Base-by-base conservation (phyloP, 2,797 vertebrate genomes). In the Gymnothorax reevesii region DNA sequence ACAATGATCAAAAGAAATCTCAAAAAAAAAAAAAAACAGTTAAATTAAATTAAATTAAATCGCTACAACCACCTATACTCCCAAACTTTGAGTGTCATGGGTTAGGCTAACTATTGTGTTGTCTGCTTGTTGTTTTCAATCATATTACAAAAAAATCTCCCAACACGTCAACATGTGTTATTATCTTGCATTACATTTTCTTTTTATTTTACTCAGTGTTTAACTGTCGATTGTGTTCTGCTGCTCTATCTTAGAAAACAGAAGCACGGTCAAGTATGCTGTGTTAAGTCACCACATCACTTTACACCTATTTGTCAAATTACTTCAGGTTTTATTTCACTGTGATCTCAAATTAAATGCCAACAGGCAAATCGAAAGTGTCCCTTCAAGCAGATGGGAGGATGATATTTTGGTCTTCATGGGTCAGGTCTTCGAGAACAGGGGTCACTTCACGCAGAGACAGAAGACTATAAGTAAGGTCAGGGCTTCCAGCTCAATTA, bases 361-460 rank as follows among this genome's bases (percentile, higher is more conserved):
- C 77, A 80, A 22, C 17, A 55, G 49, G 77, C 49, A n/a, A 3
- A 80, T 22, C 22, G 6, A 55, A 80, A 4, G 52, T 80, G 77
- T 54, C 77, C 77, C n/a, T 59, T 17, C 33, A n/a, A 42, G 52
- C 57, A 86, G 55, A 66, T 83, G 85, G 59, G 33, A 84, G 8
- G 7, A 27, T 49, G 33, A 84, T 33, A 1, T 6, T 17, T 60
- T 27, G 22, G 57, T 8, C 9, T 64, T 49, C 20, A 66, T 52
- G 33, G 62, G 15, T 66, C 62, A 84, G 60, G 15, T 52, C 25
- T 84, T 69, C 17, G 12, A 22, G 42, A 42, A 4, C 83, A 9
- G 15, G n/a, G 60, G 20, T 13, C 17, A 20, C 83, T 60, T 62
- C 60, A 52, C 52, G 10, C 49, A 22, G 57, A 84, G 27, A 42